Conservation (phyloP, 1,140 invertebrate species). For the Pygmarrhopalites habei region DNA sequence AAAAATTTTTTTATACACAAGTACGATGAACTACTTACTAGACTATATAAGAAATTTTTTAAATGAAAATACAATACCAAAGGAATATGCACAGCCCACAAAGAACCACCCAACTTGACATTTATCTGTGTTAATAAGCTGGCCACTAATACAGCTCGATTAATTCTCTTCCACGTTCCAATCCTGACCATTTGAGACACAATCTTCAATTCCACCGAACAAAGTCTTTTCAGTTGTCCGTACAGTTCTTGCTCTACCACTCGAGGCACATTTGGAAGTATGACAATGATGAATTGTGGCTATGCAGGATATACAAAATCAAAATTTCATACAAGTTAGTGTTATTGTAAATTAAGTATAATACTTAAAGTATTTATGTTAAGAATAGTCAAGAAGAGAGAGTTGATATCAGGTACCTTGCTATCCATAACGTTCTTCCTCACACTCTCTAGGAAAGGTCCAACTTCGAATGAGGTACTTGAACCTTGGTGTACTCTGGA, state of each 20-base stretch:
- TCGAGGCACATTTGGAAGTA: background rate
- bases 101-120: constrained; percentile 84
- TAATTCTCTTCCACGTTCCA: background rate
- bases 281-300: background rate
- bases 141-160: background rate
- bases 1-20: background rate
- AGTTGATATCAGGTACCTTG: background rate
- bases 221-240: background rate
- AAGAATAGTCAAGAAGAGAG: background rate
- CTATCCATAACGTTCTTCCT: background rate
- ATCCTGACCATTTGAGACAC: background rate
- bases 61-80: constrained; percentile 46
- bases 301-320: background rate
- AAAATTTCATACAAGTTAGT: background rate
- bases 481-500: background rate
- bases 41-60: too few species aligned
- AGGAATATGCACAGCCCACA: constrained; percentile 79
- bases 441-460: background rate
- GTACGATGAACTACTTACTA: background rate
- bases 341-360: background rate
- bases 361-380: background rate
- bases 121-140: constrained; percentile 60
- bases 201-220: background rate
- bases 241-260: background rate
- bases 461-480: background rate